phyloP scores from a whole-genome alignment of 2,797 vertebrate species.

The Threskiornis aethiopicus region DNA sequence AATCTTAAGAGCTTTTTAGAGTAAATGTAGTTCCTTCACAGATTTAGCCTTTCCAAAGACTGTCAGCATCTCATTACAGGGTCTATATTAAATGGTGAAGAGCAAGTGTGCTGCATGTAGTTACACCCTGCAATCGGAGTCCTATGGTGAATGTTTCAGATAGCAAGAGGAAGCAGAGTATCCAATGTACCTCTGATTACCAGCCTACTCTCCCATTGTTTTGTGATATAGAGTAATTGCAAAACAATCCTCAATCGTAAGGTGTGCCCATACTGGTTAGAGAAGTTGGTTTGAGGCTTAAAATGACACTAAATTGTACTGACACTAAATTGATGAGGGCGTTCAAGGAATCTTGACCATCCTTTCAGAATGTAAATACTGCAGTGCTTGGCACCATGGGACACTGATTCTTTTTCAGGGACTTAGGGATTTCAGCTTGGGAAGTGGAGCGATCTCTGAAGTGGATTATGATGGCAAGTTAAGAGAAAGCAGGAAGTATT shows the following conservation, averaged over 20 bases:
- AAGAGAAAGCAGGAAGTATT: neutral
- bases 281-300: neutral
- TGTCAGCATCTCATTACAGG: neutral
- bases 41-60: neutral
- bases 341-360: neutral
- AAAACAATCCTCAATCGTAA: neutral
- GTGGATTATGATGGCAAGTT: neutral
- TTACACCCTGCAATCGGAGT: neutral
- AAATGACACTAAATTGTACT: neutral
- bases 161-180: neutral
- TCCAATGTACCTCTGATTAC: neutral
- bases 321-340: neutral
- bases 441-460: neutral
- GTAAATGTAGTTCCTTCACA: neutral
- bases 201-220: neutral
- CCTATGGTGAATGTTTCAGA: neutral
- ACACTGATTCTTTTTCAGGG: neutral
- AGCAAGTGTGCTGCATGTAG: neutral
- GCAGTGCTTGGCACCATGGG: neutral
- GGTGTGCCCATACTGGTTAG: neutral
- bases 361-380: neutral
- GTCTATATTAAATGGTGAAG: neutral
- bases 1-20: neutral
- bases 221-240: neutral
- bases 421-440: neutral